Evolutionary conservation across 1,140 invertebrate genomes (phyloP), one percentile per base, ranked within the genome.

Genomic region (Metaphire vulgaris): DNA sequence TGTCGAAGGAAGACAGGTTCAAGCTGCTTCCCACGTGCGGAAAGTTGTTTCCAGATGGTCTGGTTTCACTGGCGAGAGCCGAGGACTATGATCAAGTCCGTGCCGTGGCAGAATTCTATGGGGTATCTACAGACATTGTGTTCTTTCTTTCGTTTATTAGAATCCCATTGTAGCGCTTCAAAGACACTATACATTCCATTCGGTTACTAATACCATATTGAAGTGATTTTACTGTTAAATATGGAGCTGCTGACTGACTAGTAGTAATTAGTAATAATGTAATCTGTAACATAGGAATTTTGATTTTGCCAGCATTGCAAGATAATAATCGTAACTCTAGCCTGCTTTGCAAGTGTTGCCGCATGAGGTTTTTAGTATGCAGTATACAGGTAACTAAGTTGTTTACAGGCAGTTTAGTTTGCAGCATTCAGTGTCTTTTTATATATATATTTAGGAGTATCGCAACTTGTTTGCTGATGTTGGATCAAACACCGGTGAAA

Each of bases 61-160:
- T 99, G 75, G 92, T 93, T 76, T 93, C 95, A 68, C 87, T 99
- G 75, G 95, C 95, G n/a, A 89, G 95, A 76, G 96, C 97, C 80
- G 98, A 99, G 88, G 97, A 99, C 87, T 98, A 98, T 84, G 98
- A 99, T 82, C 96, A 99, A 90, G 98, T 99, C 0, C 95, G 97
- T 87, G 92, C 93, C 81, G 95, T 99, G 21, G 97, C 97, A 77
- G 97, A 99, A 84, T 98, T 95, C 87, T 99, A 98, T 88, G 92
- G 92, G n/a, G 91, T 91, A 85, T 87, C 87, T 86, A 56, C 33
- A 79, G 41, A 77, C 14, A 65, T 65, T 69, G 2, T 12, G n/a
- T 69, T 26, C 67, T 12, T 69, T 26, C n/a, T 26, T 56, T 12
- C n/a, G 14, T 69, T 28, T 69, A 26, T 14, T 31, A 26, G 14